Evolutionary conservation across 2,113 vertebrate genomes (phyloP).

Genomic region (Rousettus leschenaultii): DNA sequence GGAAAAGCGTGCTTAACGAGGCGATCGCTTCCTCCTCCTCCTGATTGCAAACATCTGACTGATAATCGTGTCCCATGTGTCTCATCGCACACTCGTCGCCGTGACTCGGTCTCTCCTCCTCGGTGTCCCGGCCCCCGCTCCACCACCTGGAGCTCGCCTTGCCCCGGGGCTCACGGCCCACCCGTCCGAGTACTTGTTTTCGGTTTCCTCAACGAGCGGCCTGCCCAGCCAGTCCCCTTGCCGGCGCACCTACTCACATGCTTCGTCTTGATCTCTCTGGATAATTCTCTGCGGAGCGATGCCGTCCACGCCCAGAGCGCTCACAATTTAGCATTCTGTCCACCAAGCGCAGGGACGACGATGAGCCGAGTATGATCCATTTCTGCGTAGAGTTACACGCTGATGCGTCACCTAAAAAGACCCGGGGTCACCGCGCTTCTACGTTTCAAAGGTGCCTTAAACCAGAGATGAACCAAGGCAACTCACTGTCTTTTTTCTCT

Average conservation of each 20-base stretch:
- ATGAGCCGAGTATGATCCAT: not conserved
- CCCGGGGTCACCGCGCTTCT: not conserved
- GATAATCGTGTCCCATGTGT: not conserved
- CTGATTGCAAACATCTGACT: not conserved
- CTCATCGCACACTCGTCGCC: not conserved
- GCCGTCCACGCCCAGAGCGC: not conserved
- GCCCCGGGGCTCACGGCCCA: not conserved
- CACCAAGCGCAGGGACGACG: not conserved
- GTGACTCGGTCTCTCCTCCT: not conserved
- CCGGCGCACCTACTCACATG: not conserved
- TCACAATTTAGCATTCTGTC: not conserved
- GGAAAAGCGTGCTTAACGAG: not conserved
- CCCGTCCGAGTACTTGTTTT: not conserved
- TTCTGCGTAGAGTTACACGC: not conserved
- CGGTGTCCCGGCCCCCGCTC: not conserved
- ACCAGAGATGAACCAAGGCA: not conserved
- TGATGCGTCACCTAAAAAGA: not conserved
- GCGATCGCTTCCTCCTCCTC: not conserved
- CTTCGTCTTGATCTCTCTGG: constrained; percentile 9
- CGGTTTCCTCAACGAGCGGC: not conserved
- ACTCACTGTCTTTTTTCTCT: not conserved
- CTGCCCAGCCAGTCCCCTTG: not conserved
- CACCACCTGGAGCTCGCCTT: not conserved
- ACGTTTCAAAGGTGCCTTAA: not conserved
- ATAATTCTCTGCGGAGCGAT: not conserved